Conservation (phyloP, 2,113 vertebrate genomes). For the Petaurus breviceps region DNA sequence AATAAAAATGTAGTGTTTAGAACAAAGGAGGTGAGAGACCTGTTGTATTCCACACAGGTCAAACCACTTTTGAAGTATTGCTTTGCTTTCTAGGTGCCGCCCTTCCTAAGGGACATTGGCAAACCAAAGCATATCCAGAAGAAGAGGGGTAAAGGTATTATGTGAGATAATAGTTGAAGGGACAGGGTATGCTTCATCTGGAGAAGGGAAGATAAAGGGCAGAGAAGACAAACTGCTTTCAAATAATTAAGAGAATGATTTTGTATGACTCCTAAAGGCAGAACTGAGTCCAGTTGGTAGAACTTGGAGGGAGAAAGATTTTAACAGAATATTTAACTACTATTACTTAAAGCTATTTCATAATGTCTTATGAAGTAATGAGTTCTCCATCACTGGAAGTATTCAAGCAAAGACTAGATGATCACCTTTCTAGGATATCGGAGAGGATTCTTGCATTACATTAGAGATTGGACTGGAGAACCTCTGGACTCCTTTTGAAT, state of each 20-base stretch:
- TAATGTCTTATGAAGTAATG: conserved; percentile 3
- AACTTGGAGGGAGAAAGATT: conserved; percentile 20
- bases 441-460: background rate
- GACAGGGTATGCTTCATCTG: conserved; percentile 15
- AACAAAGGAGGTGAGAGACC: background rate
- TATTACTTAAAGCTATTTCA: too few species aligned
- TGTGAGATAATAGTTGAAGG: background rate
- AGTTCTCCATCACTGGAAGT: background rate
- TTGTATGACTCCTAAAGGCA: conserved; percentile 7
- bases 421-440: background rate
- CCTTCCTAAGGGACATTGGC: background rate
- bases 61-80: background rate
- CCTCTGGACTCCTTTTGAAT: background rate
- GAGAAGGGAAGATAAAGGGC: conserved; percentile 27
- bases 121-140: background rate
- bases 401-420: background rate
- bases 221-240: conserved; percentile 15
- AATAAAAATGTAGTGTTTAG: too few species aligned
- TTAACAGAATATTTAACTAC: background rate
- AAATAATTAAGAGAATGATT: conserved; percentile 38
- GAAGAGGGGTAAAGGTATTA: background rate
- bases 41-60: background rate
- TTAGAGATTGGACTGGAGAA: background rate
- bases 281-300: conserved; percentile 28
- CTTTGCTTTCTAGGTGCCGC: background rate